Evolutionary conservation across 2,888 invertebrate species (phyloP).

Genomic region (Lepidonotus clava): DNA sequence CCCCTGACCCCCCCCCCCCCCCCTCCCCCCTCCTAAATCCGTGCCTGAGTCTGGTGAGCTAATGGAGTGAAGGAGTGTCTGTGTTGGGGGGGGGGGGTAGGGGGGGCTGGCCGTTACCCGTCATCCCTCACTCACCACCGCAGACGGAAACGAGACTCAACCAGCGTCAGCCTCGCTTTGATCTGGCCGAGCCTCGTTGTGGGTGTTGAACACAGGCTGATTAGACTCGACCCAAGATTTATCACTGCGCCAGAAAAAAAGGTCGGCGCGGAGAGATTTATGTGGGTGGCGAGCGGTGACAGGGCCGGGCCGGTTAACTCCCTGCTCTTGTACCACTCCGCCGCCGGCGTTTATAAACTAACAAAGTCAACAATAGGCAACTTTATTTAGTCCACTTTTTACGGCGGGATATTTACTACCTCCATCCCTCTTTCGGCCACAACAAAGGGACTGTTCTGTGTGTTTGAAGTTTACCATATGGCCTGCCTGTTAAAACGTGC

Average conservation of each 20-base stretch:
- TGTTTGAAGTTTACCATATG: too few relatives aligned
- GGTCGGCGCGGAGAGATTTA: neutral
- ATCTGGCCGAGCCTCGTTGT: conserved; percentile 18
- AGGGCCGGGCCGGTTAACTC: neutral
- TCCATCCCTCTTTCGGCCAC: too few relatives aligned
- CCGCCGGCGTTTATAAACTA: neutral
- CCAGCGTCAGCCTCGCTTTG: conserved; percentile 9
- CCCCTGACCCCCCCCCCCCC: too few relatives aligned
- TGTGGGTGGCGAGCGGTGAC: neutral
- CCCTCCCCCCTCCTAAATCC: too few relatives aligned
- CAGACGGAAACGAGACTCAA: conserved; percentile 7
- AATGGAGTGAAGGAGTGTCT: neutral
- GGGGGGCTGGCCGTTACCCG: neutral
- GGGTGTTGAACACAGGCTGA: conserved; percentile 28
- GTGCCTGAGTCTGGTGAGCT: too few relatives aligned
- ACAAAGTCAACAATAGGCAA: neutral
- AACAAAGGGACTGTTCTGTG: too few relatives aligned
- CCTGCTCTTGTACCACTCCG: neutral
- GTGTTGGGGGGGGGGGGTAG: conserved; percentile 7
- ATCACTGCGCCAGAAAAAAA: neutral
- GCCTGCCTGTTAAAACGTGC: too few relatives aligned
- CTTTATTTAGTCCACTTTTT: too few relatives aligned
- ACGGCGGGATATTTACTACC: too few relatives aligned
- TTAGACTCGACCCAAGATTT: neutral
- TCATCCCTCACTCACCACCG: neutral